Percentiles rank a stretch among this genome's conserved stretches.
Conservation (phyloP, 2,113 vertebrate species). For the Atractosteus spatula region DNA sequence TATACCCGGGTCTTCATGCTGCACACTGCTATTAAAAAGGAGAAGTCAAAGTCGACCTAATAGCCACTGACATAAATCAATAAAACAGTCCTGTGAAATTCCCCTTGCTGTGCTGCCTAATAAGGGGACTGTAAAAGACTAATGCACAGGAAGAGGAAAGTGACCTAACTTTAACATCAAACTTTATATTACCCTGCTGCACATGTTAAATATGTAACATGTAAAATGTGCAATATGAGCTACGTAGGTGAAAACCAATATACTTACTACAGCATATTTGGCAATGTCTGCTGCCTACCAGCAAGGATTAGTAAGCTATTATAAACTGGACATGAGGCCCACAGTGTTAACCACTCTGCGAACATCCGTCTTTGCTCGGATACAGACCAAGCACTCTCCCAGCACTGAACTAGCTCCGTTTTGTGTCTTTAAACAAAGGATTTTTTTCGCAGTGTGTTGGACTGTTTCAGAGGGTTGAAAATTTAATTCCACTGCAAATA, state of each 20-base stretch:
- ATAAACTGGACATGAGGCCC: conserved; percentile 20
- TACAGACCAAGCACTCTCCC: conserved; percentile 49
- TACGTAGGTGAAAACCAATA: conserved; percentile 30
- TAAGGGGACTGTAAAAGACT: conserved; percentile 59
- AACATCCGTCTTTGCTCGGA: conserved; percentile 36
- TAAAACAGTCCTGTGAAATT: conserved; percentile 56
- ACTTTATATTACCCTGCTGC: conserved; percentile 49
- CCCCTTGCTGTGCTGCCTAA: conserved; percentile 52
- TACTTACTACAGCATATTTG: conserved; percentile 19
- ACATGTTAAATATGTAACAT: conserved; percentile 54
- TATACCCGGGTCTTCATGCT: conserved; percentile 48
- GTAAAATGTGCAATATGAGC: conserved; percentile 43
- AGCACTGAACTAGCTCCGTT: too few species aligned
- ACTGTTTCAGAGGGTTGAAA: too few species aligned
- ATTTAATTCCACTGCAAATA: too few species aligned
- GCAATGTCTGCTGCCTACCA: conserved; percentile 12
- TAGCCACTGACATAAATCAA: conserved; percentile 64
- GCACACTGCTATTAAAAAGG: conserved; percentile 46
- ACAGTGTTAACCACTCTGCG: conserved; percentile 52
- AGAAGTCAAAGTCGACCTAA: conserved; percentile 49
- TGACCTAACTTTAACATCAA: conserved; percentile 52
- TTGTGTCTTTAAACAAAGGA: too few species aligned
- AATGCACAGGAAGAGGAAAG: conserved; percentile 51
- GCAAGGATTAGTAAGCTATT: not conserved
- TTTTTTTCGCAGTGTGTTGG: too few species aligned